A percentile compares a stretch with the other conserved stretches of the same genome.
phyloP scores from a whole-genome alignment of 2,888 invertebrate species.

The Nasonovia ribisnigri region DNA sequence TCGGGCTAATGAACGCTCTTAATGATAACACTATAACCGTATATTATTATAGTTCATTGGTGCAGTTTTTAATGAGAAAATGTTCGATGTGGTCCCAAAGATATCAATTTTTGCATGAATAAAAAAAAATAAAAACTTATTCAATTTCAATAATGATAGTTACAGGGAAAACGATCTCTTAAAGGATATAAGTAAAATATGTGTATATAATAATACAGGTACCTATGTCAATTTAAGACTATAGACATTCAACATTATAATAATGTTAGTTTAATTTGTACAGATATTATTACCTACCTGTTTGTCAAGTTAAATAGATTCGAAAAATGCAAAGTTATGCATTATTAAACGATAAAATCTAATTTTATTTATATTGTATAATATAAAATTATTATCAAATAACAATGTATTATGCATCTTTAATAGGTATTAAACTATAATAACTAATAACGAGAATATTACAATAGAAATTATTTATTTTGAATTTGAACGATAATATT shows the following conservation, averaged over 20 bases:
- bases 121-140: background rate
- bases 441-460: background rate
- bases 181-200: background rate
- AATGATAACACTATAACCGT: conserved; percentile 7
- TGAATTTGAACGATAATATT: background rate
- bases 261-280: background rate
- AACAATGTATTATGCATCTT: background rate
- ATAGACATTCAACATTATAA: background rate
- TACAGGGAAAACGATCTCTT: background rate
- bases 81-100: background rate
- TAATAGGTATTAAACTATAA: background rate
- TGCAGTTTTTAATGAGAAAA: conserved; percentile 11
- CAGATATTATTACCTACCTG: background rate
- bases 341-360: background rate
- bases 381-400: background rate
- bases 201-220: background rate
- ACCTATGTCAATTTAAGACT: background rate
- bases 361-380: background rate
- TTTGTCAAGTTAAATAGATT: background rate
- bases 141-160: background rate
- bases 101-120: background rate
- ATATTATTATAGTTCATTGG: background rate
- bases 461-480: background rate
- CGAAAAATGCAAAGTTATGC: background rate
- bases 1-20: background rate